A percentile compares a stretch with the other conserved stretches of the same genome.
Evolutionary conservation across 2,797 vertebrate genomes (phyloP).

Genomic region (Peromyscus eremicus): DNA sequence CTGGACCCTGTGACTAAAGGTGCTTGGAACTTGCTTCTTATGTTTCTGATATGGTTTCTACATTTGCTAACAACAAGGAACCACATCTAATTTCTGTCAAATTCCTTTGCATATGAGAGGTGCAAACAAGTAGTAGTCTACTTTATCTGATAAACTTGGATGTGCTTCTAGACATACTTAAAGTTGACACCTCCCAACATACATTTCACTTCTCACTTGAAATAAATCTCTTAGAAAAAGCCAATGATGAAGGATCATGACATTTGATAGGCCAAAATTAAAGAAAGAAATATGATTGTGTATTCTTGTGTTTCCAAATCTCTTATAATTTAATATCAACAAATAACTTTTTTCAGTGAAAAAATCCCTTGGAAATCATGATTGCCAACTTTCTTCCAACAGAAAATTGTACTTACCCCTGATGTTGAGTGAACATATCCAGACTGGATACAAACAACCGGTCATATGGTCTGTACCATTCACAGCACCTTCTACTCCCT

Average conservation of each 20-base stretch:
- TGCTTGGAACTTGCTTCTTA: background rate
- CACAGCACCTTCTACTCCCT: background rate
- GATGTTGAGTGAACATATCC: background rate
- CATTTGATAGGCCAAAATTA: background rate
- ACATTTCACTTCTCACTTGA: background rate
- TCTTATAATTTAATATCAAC: conserved; percentile 9
- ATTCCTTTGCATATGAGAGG: background rate
- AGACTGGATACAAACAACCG: background rate
- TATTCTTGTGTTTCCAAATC: background rate
- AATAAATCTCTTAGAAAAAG: conserved; percentile 13
- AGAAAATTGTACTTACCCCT: background rate
- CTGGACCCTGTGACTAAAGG: background rate
- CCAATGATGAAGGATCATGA: background rate
- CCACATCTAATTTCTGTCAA: background rate
- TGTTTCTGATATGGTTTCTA: background rate
- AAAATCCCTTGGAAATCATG: background rate
- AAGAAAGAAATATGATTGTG: background rate
- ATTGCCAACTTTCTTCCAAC: background rate
- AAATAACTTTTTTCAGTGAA: background rate
- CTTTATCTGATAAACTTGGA: background rate
- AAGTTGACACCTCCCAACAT: background rate
- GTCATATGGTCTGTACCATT: background rate
- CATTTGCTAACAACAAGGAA: background rate
- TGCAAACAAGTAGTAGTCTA: background rate
- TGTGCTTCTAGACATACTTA: background rate